phyloP scores from a whole-genome alignment of 2,797 vertebrate genomes.

The Brachymystax lenok region DNA sequence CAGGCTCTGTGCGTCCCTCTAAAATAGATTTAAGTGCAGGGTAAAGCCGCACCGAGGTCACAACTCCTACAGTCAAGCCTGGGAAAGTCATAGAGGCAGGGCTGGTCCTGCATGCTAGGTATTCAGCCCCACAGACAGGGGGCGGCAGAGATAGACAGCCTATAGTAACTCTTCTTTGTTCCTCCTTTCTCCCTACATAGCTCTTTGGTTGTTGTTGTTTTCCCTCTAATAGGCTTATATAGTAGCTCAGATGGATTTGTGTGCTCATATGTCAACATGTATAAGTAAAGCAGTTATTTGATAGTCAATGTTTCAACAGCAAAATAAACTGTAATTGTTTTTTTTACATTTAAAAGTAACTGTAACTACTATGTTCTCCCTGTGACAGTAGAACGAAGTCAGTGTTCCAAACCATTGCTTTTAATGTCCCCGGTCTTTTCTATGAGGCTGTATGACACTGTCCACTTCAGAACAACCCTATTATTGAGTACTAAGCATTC shows the following conservation, averaged over 20 bases:
- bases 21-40: slow-evolving; percentile 84
- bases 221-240: background rate
- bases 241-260: background rate
- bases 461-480: slow-evolving; percentile 24
- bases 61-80: slow-evolving; percentile 53
- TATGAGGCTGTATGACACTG: slow-evolving; percentile 17
- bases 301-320: background rate
- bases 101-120: background rate
- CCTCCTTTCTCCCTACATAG: no score
- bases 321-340: background rate
- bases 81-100: slow-evolving; percentile 39
- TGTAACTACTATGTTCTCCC: background rate
- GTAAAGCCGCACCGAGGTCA: slow-evolving; percentile 71
- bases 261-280: background rate
- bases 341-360: background rate
- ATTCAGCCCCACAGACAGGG: background rate
- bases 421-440: slow-evolving; percentile 13
- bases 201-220: background rate
- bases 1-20: slow-evolving; percentile 31
- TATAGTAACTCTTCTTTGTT: no score
- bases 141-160: background rate
- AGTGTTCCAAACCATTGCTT: background rate
- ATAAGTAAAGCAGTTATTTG: background rate
- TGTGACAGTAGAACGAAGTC: background rate
- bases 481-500: slow-evolving; percentile 48